Conservation (phyloP, 1,140 invertebrate genomes). For the Drosophila micromelanica region DNA sequence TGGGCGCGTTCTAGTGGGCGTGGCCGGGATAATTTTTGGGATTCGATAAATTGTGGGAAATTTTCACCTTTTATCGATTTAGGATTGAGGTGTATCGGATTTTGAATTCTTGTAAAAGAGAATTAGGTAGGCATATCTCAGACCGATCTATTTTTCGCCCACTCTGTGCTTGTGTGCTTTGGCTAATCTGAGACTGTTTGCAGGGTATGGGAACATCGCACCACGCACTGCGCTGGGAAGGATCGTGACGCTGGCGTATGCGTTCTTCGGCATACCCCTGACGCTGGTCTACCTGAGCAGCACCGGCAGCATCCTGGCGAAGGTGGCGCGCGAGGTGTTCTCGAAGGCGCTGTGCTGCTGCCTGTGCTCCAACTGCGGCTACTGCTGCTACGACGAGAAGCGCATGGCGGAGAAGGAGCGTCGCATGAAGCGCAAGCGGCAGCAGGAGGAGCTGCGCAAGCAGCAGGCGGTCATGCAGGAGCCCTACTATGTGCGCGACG, state of each 20-base stretch:
- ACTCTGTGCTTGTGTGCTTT: neutral
- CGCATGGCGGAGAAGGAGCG: slow-evolving; percentile 91
- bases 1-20: too few relatives aligned
- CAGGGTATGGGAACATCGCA: slow-evolving; percentile 95
- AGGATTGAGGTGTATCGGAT: too few relatives aligned
- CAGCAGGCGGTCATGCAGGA: slow-evolving; percentile 90
- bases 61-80: too few relatives aligned
- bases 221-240: slow-evolving; percentile 92
- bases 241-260: slow-evolving; percentile 94
- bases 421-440: slow-evolving; percentile 90
- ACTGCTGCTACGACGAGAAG: slow-evolving; percentile 93
- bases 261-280: slow-evolving; percentile 94
- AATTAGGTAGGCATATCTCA: too few relatives aligned
- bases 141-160: slow-evolving; percentile 19
- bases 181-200: slow-evolving; percentile 44
- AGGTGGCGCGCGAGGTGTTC: slow-evolving; percentile 94
- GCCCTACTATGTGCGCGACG: slow-evolving; percentile 90
- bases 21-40: too few relatives aligned
- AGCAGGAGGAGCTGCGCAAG: slow-evolving; percentile 90
- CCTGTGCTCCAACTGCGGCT: slow-evolving; percentile 92
- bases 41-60: too few relatives aligned
- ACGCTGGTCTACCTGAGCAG: slow-evolving; percentile 95
- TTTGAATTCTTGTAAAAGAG: too few relatives aligned
- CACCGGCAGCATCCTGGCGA: slow-evolving; percentile 92
- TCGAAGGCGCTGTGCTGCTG: slow-evolving; percentile 92